These are phyloP conservation scores for Arctopsyche grandis DNA, from an alignment of 1,140 invertebrate genomes.

Conservation along the genomic window DNA sequence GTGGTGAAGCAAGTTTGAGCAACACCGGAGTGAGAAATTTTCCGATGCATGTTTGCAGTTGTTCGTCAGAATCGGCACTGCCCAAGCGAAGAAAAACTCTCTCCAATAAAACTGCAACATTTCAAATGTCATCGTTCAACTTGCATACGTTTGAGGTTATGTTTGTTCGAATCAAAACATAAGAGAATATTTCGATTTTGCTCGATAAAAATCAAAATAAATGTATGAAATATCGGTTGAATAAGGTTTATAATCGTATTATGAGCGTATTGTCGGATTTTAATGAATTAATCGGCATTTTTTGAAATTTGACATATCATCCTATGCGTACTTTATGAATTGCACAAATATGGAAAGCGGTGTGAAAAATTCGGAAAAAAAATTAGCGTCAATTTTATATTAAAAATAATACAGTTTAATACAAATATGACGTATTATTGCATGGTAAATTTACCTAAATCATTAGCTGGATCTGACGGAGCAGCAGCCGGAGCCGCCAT, in stretches of 20 bases:
- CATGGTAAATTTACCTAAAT: slow-evolving; percentile 24
- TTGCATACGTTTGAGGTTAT: slow-evolving; percentile 27
- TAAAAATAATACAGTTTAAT: not conserved
- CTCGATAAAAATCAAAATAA: no score
- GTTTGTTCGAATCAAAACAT: slow-evolving; percentile 9
- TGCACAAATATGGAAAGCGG: not conserved
- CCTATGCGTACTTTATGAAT: not conserved
- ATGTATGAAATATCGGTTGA: no score
- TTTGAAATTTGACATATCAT: slow-evolving; percentile 19
- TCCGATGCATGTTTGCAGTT: slow-evolving; percentile 81
- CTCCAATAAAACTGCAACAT: slow-evolving; percentile 80
- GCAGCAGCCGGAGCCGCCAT: slow-evolving; percentile 33
- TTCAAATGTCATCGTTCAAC: slow-evolving; percentile 27
- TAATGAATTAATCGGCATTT: not conserved
- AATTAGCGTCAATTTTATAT: not conserved
- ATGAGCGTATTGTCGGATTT: not conserved
- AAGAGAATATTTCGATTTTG: not conserved
- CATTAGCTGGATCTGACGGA: slow-evolving; percentile 29
- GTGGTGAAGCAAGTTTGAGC: slow-evolving; percentile 84
- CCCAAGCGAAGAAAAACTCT: slow-evolving; percentile 89
- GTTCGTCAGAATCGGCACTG: slow-evolving; percentile 88
- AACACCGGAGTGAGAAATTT: slow-evolving; percentile 92
- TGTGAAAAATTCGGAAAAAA: not conserved
- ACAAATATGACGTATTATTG: not conserved
- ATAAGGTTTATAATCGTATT: no score